A percentile compares a stretch with the other conserved stretches of the same genome.
These are phyloP conservation scores for Colius striatus DNA, from an alignment of 2,113 vertebrate species.

Conservation along the genomic window DNA sequence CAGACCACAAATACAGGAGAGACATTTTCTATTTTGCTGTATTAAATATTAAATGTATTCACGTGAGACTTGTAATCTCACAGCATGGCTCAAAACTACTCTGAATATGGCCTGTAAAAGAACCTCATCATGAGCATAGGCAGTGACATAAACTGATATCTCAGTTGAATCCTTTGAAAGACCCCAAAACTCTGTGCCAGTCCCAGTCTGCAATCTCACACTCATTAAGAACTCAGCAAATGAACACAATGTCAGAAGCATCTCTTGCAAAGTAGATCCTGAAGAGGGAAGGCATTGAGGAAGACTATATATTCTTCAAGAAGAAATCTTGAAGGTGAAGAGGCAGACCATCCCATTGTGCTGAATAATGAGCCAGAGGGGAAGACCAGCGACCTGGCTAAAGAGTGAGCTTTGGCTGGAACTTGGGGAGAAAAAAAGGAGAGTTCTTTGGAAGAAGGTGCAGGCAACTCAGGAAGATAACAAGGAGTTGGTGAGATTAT, in stretches of 20 bases:
- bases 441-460: too few species aligned
- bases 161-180: neutral
- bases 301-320: neutral
- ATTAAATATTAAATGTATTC: neutral
- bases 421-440: too few species aligned
- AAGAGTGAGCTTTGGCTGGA: neutral
- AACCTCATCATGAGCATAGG: rapidly evolving
- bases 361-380: rapidly evolving
- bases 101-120: neutral
- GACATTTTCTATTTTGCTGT: neutral
- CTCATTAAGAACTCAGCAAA: neutral
- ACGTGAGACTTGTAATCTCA: neutral
- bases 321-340: neutral
- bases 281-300: neutral
- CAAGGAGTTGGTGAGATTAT: neutral
- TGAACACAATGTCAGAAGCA: neutral
- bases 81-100: neutral
- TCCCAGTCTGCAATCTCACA: neutral
- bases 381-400: neutral
- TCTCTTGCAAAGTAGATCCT: neutral
- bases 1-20: neutral
- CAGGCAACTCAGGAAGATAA: too few species aligned
- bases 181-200: neutral
- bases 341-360: too few species aligned
- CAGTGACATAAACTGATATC: neutral